These are phyloP conservation scores for Steatornis caripensis DNA, from an alignment of 2,113 vertebrate species.

Conservation along the genomic window DNA sequence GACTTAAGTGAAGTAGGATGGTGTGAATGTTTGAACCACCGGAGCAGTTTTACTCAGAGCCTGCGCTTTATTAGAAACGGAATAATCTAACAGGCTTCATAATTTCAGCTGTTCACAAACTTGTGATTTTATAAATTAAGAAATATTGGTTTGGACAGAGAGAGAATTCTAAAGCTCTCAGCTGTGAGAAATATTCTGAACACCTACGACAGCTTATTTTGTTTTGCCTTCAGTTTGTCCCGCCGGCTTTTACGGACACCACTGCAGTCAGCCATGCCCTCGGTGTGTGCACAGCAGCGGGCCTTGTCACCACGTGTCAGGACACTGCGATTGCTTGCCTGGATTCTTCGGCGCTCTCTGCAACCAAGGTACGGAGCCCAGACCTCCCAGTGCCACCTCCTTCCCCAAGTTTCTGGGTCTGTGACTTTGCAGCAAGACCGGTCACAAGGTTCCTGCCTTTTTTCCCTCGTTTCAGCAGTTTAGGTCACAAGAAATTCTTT, in stretches of 20 bases:
- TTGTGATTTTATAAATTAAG: neutral
- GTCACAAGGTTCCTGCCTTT: neutral
- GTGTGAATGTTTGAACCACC: neutral
- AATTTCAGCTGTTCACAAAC: neutral
- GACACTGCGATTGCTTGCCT: conserved; percentile 90
- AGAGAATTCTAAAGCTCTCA: neutral
- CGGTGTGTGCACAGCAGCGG: conserved; percentile 92
- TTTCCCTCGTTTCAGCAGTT: neutral
- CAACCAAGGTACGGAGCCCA: conserved; percentile 86
- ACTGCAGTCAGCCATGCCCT: conserved; percentile 90
- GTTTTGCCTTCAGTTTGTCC: conserved; percentile 82
- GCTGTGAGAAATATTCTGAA: neutral
- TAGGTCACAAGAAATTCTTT: neutral
- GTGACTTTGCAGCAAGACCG: neutral
- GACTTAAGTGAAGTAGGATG: neutral
- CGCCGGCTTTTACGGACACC: conserved; percentile 90
- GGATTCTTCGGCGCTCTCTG: conserved; percentile 91
- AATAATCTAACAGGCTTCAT: neutral
- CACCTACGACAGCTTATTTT: neutral
- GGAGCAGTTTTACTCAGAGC: neutral
- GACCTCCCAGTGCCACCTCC: neutral
- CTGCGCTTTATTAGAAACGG: neutral
- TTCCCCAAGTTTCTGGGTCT: neutral
- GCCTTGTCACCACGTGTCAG: conserved; percentile 91
- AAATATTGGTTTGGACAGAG: neutral